Conservation (phyloP, 2,888 invertebrate species). For the Diogma glabrata region DNA sequence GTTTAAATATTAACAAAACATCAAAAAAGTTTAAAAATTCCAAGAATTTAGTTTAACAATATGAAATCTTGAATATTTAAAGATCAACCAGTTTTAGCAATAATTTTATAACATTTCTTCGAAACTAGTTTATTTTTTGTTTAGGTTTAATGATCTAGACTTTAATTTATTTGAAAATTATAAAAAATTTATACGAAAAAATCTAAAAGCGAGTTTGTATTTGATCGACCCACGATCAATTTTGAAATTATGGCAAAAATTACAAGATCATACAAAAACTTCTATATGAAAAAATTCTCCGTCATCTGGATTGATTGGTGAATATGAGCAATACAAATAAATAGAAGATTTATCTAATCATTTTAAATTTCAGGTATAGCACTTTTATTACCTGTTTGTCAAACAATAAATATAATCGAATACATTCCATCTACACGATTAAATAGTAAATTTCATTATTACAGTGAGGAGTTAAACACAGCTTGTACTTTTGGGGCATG, state of each 20-base stretch:
- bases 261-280: constrained; percentile 57
- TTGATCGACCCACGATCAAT: constrained; percentile 61
- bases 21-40: too few relatives aligned
- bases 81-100: background rate
- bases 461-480: constrained; percentile 45
- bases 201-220: constrained; percentile 53
- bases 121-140: background rate
- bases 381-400: constrained; percentile 61
- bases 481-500: constrained; percentile 75
- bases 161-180: constrained; percentile 67
- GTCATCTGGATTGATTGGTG: constrained; percentile 76
- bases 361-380: constrained; percentile 47
- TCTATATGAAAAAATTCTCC: constrained; percentile 68
- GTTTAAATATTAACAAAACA: background rate
- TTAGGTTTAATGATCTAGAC: constrained; percentile 43
- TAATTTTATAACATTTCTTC: background rate
- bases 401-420: constrained; percentile 63
- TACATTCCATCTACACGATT: constrained; percentile 69
- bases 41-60: too few relatives aligned
- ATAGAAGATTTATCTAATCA: background rate
- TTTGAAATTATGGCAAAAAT: constrained; percentile 67
- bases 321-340: background rate
- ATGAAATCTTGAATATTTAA: background rate
- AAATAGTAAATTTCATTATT: constrained; percentile 70
- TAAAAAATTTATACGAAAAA: constrained; percentile 50